phyloP scores from a whole-genome alignment of 2,797 vertebrate genomes.

The Melopsittacus undulatus region DNA sequence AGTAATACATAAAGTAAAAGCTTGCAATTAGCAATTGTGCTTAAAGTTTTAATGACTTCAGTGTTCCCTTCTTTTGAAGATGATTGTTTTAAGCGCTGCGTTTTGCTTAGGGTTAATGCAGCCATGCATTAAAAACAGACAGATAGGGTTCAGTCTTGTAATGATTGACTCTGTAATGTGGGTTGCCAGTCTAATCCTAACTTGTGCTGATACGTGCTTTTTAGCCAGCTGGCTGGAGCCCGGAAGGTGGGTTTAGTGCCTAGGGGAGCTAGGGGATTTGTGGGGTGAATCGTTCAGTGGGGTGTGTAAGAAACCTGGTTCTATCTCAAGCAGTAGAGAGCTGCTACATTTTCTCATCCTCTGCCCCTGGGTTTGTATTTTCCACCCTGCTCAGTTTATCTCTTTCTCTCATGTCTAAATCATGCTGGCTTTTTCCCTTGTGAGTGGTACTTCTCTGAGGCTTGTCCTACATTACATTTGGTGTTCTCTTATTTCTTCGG shows the following conservation, averaged over 20 bases:
- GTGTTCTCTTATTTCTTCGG: neutral
- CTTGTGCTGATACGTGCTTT: neutral
- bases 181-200: neutral
- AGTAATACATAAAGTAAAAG: neutral
- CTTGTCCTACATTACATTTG: neutral
- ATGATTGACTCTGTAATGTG: neutral
- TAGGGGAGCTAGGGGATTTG: neutral
- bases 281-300: neutral
- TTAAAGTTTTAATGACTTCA: neutral
- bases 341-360: neutral
- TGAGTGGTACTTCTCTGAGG: neutral
- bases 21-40: neutral
- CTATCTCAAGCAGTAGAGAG: neutral
- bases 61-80: neutral
- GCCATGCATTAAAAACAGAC: neutral
- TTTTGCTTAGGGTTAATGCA: neutral
- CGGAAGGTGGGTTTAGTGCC: neutral
- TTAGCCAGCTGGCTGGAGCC: slow-evolving; percentile 6
- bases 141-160: neutral
- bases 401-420: neutral
- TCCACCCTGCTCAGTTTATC: neutral
- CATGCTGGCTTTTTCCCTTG: neutral
- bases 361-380: neutral
- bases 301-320: neutral
- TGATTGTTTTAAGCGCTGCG: neutral